These are phyloP conservation scores for Sternotherus odoratus DNA, from an alignment of 2,797 vertebrate genomes.

Conservation along the genomic window DNA sequence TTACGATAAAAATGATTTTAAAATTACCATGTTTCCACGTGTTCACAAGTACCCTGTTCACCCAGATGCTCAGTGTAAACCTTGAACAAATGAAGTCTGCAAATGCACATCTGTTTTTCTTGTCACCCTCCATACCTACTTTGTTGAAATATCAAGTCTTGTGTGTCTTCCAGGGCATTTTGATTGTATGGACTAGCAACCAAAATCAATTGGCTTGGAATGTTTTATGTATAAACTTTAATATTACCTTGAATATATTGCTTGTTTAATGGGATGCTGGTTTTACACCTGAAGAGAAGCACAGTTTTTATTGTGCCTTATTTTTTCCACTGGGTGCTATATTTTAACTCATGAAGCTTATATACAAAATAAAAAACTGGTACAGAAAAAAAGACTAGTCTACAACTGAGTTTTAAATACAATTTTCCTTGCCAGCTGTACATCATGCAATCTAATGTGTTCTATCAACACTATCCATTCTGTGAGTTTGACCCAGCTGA, in stretches of 20 bases:
- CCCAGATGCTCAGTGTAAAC: not conserved
- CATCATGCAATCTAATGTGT: not conserved
- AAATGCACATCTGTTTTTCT: rapidly evolving
- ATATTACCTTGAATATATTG: not conserved
- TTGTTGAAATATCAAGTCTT: not conserved
- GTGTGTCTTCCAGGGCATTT: not conserved
- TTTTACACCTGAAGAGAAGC: not conserved
- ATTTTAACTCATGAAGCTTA: not conserved
- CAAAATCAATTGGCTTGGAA: not conserved
- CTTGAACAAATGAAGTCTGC: not conserved
- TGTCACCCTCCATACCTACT: not conserved
- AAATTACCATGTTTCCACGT: not conserved
- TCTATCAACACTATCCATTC: not conserved
- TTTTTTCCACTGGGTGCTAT: not conserved
- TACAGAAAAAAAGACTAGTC: slow-evolving; percentile 27
- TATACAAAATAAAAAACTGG: not conserved
- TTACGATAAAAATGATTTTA: not conserved
- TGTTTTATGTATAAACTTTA: not conserved
- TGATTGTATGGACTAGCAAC: not conserved
- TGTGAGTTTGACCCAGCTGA: slow-evolving; percentile 31
- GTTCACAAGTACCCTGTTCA: not conserved
- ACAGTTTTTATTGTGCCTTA: not conserved
- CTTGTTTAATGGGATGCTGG: not conserved
- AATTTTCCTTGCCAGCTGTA: slow-evolving; percentile 12
- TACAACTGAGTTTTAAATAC: slow-evolving; percentile 33